Conservation (phyloP, 2,888 invertebrate species). For the Lasioglossum figueresi region DNA sequence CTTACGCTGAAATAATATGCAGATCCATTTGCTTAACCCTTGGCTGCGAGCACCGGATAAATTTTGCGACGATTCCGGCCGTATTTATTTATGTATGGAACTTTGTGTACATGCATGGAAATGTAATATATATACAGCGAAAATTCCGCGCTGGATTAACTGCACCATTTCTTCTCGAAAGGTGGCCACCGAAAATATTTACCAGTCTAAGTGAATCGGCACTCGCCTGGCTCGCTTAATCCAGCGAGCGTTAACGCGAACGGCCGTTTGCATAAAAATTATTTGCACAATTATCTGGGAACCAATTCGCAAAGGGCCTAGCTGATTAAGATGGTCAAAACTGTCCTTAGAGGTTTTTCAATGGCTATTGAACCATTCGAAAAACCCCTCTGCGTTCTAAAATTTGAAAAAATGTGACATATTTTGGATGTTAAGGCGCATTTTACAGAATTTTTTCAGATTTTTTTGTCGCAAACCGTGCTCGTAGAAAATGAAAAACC, state of each 20-base stretch:
- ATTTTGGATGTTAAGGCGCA: too few relatives aligned
- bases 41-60: background rate
- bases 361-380: too few relatives aligned
- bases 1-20: background rate
- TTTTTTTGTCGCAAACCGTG: too few relatives aligned
- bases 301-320: too few relatives aligned
- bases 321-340: too few relatives aligned
- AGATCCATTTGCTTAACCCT: background rate
- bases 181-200: background rate
- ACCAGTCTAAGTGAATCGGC: background rate
- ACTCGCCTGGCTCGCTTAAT: background rate
- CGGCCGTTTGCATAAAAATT: background rate
- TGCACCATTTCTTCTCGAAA: background rate
- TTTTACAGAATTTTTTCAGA: too few relatives aligned
- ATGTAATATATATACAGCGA: background rate
- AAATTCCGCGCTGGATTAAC: background rate
- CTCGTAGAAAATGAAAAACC: too few relatives aligned
- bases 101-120: background rate
- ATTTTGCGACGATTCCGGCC: background rate
- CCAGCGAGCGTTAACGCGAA: background rate
- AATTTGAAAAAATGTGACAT: too few relatives aligned
- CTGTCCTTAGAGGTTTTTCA: too few relatives aligned
- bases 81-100: conserved; percentile 1
- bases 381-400: too few relatives aligned
- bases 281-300: background rate